Percentiles rank a stretch among this genome's conserved stretches.
Evolutionary conservation across 2,113 vertebrate genomes (phyloP).

Genomic region (Tetrax tetrax): DNA sequence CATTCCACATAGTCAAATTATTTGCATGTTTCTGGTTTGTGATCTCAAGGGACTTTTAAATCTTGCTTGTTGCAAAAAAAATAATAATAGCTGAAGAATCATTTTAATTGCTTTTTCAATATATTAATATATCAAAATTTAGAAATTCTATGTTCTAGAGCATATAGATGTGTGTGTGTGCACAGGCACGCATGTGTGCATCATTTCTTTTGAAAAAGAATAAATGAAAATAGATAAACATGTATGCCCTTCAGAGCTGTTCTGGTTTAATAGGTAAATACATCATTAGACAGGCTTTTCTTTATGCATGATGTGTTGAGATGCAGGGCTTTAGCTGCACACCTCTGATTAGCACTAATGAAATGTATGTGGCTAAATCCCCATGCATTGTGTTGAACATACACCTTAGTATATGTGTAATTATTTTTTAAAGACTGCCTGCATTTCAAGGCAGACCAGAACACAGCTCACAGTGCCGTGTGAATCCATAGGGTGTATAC

Average conservation of each 20-base stretch:
- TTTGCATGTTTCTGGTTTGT: neutral
- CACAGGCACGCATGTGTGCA: fast-evolving
- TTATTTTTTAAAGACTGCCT: conserved; percentile 59
- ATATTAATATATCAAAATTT: neutral
- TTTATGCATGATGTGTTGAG: conserved; percentile 40
- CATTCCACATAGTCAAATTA: neutral
- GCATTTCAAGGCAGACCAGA: conserved; percentile 22
- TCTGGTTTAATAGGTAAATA: conserved; percentile 53
- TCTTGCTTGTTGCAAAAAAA: neutral
- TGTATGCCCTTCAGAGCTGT: conserved; percentile 17
- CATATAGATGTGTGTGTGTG: neutral
- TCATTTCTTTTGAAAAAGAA: neutral
- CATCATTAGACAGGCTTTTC: conserved; percentile 49
- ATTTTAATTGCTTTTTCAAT: neutral
- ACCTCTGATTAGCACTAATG: conserved; percentile 60
- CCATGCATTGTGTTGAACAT: conserved; percentile 9
- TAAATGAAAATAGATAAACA: conserved; percentile 29
- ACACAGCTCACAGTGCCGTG: neutral
- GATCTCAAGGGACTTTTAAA: neutral
- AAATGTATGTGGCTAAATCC: conserved; percentile 54
- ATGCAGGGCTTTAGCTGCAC: conserved; percentile 7
- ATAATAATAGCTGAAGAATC: neutral
- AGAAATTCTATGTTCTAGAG: neutral
- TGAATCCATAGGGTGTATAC: conserved; percentile 57
- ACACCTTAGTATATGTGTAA: conserved; percentile 52